Percentiles rank a stretch among this genome's conserved stretches.
Evolutionary conservation across 1,140 invertebrate species (phyloP).

Genomic region (Schmidtea mediterranea): DNA sequence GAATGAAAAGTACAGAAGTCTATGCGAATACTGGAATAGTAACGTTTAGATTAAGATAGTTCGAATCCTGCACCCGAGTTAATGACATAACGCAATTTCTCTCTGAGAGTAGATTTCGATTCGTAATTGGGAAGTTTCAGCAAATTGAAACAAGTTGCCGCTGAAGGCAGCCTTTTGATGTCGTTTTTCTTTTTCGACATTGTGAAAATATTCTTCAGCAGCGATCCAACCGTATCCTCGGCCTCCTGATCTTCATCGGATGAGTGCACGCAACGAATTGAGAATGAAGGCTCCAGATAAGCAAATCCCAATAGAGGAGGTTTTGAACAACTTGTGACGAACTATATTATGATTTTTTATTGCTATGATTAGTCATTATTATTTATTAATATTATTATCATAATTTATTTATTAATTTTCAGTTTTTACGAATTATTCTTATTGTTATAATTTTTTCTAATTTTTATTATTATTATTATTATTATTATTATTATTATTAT

Average conservation of each 20-base stretch:
- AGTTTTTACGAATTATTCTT: too few relatives aligned
- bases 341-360: too few relatives aligned
- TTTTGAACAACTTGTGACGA: slow-evolving; percentile 93
- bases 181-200: slow-evolving; percentile 63
- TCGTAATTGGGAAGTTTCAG: slow-evolving; percentile 94
- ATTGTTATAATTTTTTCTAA: too few relatives aligned
- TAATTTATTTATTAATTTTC: too few relatives aligned
- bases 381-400: too few relatives aligned
- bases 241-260: slow-evolving; percentile 64
- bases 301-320: slow-evolving; percentile 85
- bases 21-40: too few relatives aligned
- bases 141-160: slow-evolving; percentile 94
- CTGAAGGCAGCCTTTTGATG: slow-evolving; percentile 72
- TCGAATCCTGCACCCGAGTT: slow-evolving; percentile 94
- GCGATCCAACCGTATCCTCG: slow-evolving; percentile 74
- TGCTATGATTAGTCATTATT: too few relatives aligned
- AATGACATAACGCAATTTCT: slow-evolving; percentile 86
- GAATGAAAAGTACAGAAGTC: too few relatives aligned
- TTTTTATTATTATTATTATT: too few relatives aligned
- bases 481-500: too few relatives aligned
- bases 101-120: slow-evolving; percentile 66
- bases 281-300: slow-evolving; percentile 86
- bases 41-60: slow-evolving; percentile 37
- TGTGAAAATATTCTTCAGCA: slow-evolving; percentile 87
- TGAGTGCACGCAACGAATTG: slow-evolving; percentile 91